These are phyloP conservation scores for Holcopasites calliopsidis DNA, from an alignment of 1,140 invertebrate genomes.

Conservation along the genomic window DNA sequence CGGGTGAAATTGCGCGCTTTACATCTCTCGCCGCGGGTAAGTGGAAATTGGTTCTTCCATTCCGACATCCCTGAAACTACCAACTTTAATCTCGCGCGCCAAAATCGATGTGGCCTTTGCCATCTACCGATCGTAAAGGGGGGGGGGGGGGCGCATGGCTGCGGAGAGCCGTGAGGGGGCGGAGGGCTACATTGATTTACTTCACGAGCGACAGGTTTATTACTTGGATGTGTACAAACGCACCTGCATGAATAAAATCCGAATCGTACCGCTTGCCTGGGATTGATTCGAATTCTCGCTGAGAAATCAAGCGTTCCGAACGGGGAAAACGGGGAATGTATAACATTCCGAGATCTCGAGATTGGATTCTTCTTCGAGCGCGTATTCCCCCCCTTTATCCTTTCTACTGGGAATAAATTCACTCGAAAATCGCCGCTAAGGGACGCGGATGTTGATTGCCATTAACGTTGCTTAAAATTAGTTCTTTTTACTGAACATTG, in stretches of 20 bases:
- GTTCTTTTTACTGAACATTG: too few relatives aligned
- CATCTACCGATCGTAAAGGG: constrained; percentile 21
- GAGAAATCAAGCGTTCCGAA: constrained; percentile 46
- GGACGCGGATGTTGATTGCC: constrained; percentile 23
- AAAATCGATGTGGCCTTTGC: constrained; percentile 60
- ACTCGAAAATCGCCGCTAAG: constrained; percentile 36
- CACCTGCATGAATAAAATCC: constrained; percentile 63
- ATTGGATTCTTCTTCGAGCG: constrained; percentile 48
- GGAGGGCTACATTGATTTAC: constrained; percentile 59
- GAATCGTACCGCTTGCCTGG: constrained; percentile 43
- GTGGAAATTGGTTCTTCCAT: constrained; percentile 59
- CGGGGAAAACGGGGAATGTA: constrained; percentile 40
- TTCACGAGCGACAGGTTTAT: constrained; percentile 62
- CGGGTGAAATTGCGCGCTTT: constrained; percentile 48
- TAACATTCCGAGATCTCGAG: constrained; percentile 48
- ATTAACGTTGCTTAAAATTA: constrained; percentile 9
- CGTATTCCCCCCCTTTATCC: constrained; percentile 26
- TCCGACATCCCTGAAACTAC: constrained; percentile 52
- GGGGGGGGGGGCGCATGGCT: background rate
- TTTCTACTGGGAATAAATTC: constrained; percentile 26
- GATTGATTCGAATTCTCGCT: constrained; percentile 59
- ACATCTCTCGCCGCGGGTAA: constrained; percentile 44
- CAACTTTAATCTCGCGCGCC: constrained; percentile 62
- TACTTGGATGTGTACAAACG: constrained; percentile 60
- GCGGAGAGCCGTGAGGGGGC: background rate